A percentile compares a stretch with the other conserved stretches of the same genome.
phyloP scores from a whole-genome alignment of 2,797 vertebrate species.

The Botia almorhae region DNA sequence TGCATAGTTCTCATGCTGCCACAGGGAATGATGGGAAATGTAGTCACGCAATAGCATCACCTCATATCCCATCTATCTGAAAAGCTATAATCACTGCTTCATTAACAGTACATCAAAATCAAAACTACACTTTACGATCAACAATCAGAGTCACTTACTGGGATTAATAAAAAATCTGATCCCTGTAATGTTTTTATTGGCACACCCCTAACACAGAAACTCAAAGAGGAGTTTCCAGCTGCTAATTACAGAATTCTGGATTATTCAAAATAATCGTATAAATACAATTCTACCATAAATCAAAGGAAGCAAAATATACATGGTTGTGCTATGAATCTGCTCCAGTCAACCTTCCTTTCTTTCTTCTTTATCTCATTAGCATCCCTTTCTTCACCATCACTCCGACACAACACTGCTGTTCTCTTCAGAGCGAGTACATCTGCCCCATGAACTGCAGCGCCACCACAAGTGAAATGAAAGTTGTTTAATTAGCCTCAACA shows the following conservation, averaged over 20 bases:
- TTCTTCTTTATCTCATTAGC: constrained; percentile 24
- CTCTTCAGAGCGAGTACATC: constrained; percentile 19
- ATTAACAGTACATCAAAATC: not conserved
- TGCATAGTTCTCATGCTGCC: not conserved
- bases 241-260: no score
- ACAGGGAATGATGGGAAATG: not conserved
- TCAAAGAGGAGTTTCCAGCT: no score
- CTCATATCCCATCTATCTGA: no score
- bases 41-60: not conserved
- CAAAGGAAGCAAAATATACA: constrained; percentile 17
- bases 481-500: constrained; percentile 48
- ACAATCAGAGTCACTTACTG: not conserved
- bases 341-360: not conserved
- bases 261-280: not conserved
- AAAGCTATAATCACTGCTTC: not conserved
- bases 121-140: not conserved
- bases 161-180: no score
- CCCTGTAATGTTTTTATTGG: not conserved
- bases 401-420: constrained; percentile 2
- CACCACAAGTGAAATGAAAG: constrained; percentile 26
- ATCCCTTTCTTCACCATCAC: constrained; percentile 12
- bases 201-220: no score
- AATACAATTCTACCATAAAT: not conserved
- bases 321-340: constrained; percentile 40
- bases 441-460: not conserved